phyloP scores from a whole-genome alignment of 2,888 invertebrate species.

The Rhyacophila evoluta region DNA sequence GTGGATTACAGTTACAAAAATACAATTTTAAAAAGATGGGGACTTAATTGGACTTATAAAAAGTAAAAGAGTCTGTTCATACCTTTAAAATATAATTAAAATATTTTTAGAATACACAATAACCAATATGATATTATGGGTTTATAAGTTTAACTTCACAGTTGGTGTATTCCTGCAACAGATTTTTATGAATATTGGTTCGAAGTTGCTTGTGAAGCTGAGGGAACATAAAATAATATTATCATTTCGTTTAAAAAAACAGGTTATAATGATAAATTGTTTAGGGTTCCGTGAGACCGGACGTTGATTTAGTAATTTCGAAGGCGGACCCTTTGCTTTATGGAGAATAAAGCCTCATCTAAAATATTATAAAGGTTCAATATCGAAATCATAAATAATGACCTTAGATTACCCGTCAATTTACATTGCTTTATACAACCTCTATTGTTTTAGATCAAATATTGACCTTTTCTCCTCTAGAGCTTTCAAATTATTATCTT shows the following conservation, averaged over 20 bases:
- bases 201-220: no score
- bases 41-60: no score
- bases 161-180: no score
- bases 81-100: no score
- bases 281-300: conserved; percentile 35
- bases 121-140: no score
- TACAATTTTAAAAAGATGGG: no score
- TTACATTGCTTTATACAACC: conserved; percentile 7
- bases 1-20: no score
- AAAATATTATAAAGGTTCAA: conserved; percentile 15
- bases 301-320: conserved; percentile 44
- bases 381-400: conserved; percentile 24
- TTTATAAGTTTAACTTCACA: no score
- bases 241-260: conserved; percentile 30
- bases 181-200: not conserved
- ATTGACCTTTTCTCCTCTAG: not conserved
- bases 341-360: not conserved
- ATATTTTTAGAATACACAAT: no score
- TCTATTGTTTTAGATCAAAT: conserved; percentile 10
- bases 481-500: not conserved
- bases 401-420: conserved; percentile 9
- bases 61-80: no score
- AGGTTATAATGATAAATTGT: conserved; percentile 44
- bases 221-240: not conserved
- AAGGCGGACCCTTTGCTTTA: conserved; percentile 25